Conservation (phyloP, 2,888 invertebrate species). For the Drosophila peninsularis region DNA sequence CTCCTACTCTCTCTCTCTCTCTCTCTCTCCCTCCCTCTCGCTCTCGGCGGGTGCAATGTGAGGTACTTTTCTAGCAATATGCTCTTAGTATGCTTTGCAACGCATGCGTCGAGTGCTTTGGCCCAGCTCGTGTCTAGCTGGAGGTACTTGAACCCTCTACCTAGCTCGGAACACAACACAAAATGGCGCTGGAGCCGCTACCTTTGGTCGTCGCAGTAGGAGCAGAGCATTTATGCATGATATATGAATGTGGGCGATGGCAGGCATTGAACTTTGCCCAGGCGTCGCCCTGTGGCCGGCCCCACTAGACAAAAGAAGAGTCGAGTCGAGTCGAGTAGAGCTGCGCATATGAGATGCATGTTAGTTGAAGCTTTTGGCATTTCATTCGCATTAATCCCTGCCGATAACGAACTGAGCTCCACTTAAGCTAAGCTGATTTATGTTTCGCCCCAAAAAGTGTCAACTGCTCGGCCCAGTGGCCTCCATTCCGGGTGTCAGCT, state of each 20-base stretch:
- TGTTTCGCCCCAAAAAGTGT: conserved; percentile 69
- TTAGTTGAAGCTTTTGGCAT: conserved; percentile 13
- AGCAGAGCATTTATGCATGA: conserved; percentile 43
- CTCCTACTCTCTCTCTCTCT: neutral
- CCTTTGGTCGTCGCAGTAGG: conserved; percentile 23
- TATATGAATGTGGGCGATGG: conserved; percentile 63
- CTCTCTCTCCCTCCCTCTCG: neutral
- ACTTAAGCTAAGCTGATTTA: conserved; percentile 69
- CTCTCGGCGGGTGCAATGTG: conserved; percentile 44
- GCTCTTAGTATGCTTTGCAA: conserved; percentile 39
- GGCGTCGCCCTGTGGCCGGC: conserved; percentile 30
- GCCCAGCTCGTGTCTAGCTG: conserved; percentile 31
- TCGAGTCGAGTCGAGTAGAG: neutral
- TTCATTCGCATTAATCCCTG: conserved; percentile 38
- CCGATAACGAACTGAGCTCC: conserved; percentile 41
- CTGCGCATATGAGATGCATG: neutral
- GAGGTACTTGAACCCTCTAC: conserved; percentile 77
- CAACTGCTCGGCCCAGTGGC: conserved; percentile 69
- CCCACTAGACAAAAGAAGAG: conserved; percentile 25
- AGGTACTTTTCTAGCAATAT: conserved; percentile 54
- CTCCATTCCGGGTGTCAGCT: conserved; percentile 73
- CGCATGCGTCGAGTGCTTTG: conserved; percentile 68
- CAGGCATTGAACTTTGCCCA: conserved; percentile 57
- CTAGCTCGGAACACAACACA: conserved; percentile 46
- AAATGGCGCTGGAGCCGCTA: conserved; percentile 64